Evolutionary conservation across 2,888 invertebrate genomes (phyloP), one percentile per base, ranked within the genome.

Genomic region (Aphodius granarius): DNA sequence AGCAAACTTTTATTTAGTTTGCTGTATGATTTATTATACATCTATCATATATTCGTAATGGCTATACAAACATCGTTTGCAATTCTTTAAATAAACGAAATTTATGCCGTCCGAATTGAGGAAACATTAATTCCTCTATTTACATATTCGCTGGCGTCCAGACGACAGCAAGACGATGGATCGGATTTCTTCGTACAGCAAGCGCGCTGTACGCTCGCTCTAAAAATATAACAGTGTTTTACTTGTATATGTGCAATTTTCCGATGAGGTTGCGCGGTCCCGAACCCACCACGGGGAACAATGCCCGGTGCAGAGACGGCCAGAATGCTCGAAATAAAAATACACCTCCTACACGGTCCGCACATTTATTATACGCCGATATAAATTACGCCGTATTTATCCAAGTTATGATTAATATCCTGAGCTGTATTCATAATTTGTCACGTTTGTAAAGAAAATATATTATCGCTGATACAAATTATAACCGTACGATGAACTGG

Each of bases 311-410:
- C 19, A 19, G 66, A 19, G 66, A n/a, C 66, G 9, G 66, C 19
- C 66, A 65, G 68, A 73, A 63, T 64, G 73, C 73, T 65, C 73
- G 66, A 73, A 73, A 73, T 65, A 73, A 65, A 73, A 73, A 73
- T 73, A 73, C 20, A 65, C 63, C 73, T 19, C 66, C 73, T 73
- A 73, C 63, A 73, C 73, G 66, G 66, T 65, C 17, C 66, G 66
- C 19, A 65, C 66, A 65, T 65, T 19, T 65, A 19, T 65, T 65
- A 17, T 65, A 6, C 18, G 66, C 19, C 66, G 66, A 18, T 65
- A 65, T 43, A 43, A 43, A 43, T 43, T 43, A 43, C 43, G 43
- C 43, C 43, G 43, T 43, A 43, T 2, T 43, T 43, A 43, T 43
- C 43, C 43, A 3, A 43, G 43, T 13, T 1, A 43, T 43, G 43